Evolutionary conservation across 2,888 invertebrate genomes (phyloP), one percentile per base, ranked within the genome.

Genomic region (Himalopsyche anomala): DNA sequence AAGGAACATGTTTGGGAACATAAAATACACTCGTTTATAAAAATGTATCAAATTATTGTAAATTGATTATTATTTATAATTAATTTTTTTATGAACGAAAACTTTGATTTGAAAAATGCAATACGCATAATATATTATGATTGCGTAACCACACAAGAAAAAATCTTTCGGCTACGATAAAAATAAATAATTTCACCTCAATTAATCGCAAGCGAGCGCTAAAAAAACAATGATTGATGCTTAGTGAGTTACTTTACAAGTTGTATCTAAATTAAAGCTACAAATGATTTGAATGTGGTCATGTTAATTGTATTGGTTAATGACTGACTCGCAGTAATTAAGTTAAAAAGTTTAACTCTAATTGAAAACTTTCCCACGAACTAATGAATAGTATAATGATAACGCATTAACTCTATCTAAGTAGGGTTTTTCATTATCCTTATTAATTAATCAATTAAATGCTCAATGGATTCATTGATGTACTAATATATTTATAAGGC

Each of bases 341-440:
- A 74, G 74, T 74, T 74, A 4, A 36, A 74, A 74, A 74, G 28
- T 74, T 74, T 74, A 74, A 74, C 74, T 74, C 74, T 74, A 74
- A 74, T 74, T 74, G 36, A 74, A 74, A 11, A 74, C 74, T 74
- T 74, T 74, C 74, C 36, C 74, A 74, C 36, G 74, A 74, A 74
- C 38, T 74, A 74, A 74, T 69, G 69, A 69, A 69, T 69, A 28
- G 69, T 69, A 69, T 69, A 69, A 69, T 74, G 74, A 74, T 74
- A 36, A 36, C 69, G 28, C 36, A 28, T 74, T 74, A 74, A 74
- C 28, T 36, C 12, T 36, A 28, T 9, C 74, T 15, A 74, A 74
- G 74, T 74, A 74, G 74, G 74, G 12, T 12, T 9, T 74, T 74
- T 74, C 74, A 19, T 36, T 74, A 9, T 11, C 36, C 36, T 74